These are phyloP conservation scores for Phaethornis superciliosus DNA, from an alignment of 2,113 vertebrate species.

Conservation along the genomic window DNA sequence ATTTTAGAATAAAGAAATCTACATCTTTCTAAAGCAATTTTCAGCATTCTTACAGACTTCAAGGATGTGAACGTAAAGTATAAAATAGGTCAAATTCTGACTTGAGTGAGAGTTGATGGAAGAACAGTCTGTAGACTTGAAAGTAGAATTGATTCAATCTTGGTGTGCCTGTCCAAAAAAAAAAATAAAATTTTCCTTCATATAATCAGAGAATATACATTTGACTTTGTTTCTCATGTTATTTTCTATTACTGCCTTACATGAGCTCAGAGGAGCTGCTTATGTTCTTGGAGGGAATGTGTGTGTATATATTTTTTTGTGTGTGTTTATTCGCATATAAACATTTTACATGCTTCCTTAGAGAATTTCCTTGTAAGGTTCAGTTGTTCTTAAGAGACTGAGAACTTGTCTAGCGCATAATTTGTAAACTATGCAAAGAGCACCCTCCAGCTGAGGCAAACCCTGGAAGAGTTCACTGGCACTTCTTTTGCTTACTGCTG, in stretches of 20 bases:
- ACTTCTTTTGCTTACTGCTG: background rate
- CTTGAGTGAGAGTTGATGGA: slow-evolving; percentile 46
- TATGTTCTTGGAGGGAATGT: background rate
- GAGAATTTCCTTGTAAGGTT: slow-evolving; percentile 59
- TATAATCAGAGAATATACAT: background rate
- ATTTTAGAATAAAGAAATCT: slow-evolving; percentile 42
- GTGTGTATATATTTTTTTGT: background rate
- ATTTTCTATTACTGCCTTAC: background rate
- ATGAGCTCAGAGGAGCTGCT: background rate
- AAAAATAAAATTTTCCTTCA: background rate
- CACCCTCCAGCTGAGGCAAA: background rate
- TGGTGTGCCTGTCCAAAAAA: background rate
- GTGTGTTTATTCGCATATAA: slow-evolving; percentile 44
- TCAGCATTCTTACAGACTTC: slow-evolving; percentile 31
- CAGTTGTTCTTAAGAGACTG: slow-evolving; percentile 28
- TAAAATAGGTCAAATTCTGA: slow-evolving; percentile 50
- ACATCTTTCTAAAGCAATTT: slow-evolving; percentile 49
- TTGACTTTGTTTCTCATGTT: background rate
- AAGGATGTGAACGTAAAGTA: slow-evolving; percentile 55
- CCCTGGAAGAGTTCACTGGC: background rate
- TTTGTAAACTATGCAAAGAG: slow-evolving; percentile 34
- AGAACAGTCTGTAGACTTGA: slow-evolving; percentile 24
- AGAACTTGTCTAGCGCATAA: background rate
- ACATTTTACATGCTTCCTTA: slow-evolving; percentile 25
- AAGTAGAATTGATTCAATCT: slow-evolving; percentile 32